These are phyloP conservation scores for Tetranychus piercei DNA, from an alignment of 2,888 invertebrate genomes.

Conservation along the genomic window DNA sequence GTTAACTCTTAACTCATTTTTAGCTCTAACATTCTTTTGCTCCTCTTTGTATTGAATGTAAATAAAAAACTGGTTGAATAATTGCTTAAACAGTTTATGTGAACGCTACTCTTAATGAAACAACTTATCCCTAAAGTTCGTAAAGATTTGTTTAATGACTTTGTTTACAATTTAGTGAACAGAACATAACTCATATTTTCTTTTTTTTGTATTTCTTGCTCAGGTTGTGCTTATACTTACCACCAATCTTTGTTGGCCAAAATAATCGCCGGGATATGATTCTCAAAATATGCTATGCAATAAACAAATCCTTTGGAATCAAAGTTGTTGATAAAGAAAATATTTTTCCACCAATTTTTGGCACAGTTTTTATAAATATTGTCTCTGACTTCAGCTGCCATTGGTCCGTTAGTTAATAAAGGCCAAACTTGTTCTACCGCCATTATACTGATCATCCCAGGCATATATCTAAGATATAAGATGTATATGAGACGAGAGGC, in stretches of 20 bases:
- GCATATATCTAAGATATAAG: background rate
- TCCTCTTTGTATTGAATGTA: too few relatives aligned
- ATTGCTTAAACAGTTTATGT: too few relatives aligned
- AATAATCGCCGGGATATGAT: background rate
- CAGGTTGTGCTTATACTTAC: background rate
- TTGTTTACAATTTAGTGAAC: too few relatives aligned
- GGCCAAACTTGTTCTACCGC: constrained; percentile 10
- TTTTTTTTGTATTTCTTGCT: too few relatives aligned
- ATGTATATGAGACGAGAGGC: background rate
- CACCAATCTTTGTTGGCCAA: constrained; percentile 9
- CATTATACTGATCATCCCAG: constrained; percentile 6
- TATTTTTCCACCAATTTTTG: constrained; percentile 13
- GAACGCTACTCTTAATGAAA: too few relatives aligned
- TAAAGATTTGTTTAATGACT: too few relatives aligned
- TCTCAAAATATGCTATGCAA: background rate
- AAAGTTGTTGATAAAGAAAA: constrained; percentile 6
- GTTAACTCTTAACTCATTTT: too few relatives aligned
- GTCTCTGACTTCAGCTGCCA: background rate
- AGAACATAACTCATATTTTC: too few relatives aligned
- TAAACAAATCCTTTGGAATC: background rate
- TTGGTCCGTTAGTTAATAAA: constrained; percentile 2
- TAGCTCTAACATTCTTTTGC: too few relatives aligned
- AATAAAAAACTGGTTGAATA: too few relatives aligned
- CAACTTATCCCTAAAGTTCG: too few relatives aligned
- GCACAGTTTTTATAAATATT: background rate